These are phyloP conservation scores for Papilio gigon DNA, from an alignment of 2,888 invertebrate species.

Conservation along the genomic window DNA sequence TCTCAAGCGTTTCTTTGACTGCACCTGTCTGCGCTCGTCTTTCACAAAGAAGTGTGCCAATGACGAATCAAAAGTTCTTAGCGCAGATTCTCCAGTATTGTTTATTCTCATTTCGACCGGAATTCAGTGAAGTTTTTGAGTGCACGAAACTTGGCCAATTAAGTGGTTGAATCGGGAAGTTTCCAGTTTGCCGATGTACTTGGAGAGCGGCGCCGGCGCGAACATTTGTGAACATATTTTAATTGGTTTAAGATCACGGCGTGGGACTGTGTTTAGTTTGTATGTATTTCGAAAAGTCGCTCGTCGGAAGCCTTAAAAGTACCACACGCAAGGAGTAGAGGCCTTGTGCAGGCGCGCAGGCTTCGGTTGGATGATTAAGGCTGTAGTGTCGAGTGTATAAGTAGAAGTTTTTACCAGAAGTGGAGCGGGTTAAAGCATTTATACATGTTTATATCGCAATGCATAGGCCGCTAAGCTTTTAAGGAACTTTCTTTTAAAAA, in stretches of 20 bases:
- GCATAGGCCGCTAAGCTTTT: slow-evolving; percentile 14
- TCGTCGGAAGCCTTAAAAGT: slow-evolving; percentile 23
- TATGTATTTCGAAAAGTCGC: slow-evolving; percentile 19
- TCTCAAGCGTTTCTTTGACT: slow-evolving; percentile 20
- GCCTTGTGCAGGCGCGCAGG: slow-evolving; percentile 1
- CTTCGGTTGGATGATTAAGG: slow-evolving; percentile 34
- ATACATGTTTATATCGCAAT: slow-evolving; percentile 23
- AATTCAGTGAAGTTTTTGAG: slow-evolving; percentile 64
- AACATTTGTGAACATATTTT: slow-evolving; percentile 42
- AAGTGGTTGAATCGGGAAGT: slow-evolving; percentile 58
- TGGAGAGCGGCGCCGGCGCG: slow-evolving; percentile 44
- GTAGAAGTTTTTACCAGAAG: slow-evolving; percentile 39
- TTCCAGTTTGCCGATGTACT: slow-evolving; percentile 53
- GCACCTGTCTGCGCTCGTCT: background rate
- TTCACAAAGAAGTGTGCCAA: slow-evolving; percentile 33
- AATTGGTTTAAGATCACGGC: slow-evolving; percentile 37
- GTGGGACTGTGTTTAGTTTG: slow-evolving; percentile 33
- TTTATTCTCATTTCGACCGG: slow-evolving; percentile 53
- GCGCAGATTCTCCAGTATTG: slow-evolving; percentile 39
- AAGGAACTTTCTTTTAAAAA: slow-evolving; percentile 3
- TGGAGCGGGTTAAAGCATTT: slow-evolving; percentile 28
- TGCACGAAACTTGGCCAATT: slow-evolving; percentile 69
- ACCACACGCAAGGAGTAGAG: slow-evolving; percentile 25
- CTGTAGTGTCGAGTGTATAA: slow-evolving; percentile 36
- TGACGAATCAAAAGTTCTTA: slow-evolving; percentile 18